Conservation (phyloP, 2,113 vertebrate genomes). For the Pollachius pollachius region DNA sequence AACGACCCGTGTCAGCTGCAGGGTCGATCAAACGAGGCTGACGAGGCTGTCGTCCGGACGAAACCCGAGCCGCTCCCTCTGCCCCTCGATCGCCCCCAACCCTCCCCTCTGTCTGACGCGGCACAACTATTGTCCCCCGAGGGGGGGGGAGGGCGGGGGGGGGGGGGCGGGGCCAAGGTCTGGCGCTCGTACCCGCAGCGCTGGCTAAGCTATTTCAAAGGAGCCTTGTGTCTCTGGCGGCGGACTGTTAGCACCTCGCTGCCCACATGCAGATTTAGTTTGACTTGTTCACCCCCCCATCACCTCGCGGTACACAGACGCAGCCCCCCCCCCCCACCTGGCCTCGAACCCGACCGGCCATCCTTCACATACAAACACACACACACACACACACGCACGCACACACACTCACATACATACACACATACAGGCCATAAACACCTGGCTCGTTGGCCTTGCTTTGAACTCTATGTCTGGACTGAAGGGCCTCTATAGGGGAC, state of each 20-base stretch:
- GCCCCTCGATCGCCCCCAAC: slow-evolving; percentile 6
- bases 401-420: too few relatives aligned
- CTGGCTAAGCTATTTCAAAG: slow-evolving; percentile 71
- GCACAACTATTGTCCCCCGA: slow-evolving; percentile 24
- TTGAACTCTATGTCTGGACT: too few relatives aligned
- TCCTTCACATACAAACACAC: too few relatives aligned
- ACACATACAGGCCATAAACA: too few relatives aligned
- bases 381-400: too few relatives aligned
- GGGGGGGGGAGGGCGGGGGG: slow-evolving; percentile 26
- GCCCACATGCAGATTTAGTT: slow-evolving; percentile 29
- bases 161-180: slow-evolving; percentile 42
- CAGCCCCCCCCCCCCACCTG: too few relatives aligned
- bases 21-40: slow-evolving; percentile 20
- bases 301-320: not conserved
- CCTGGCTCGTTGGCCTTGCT: too few relatives aligned
- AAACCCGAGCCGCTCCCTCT: slow-evolving; percentile 15
- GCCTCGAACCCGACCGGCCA: too few relatives aligned
- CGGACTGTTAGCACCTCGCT: slow-evolving; percentile 57
- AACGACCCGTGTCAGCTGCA: slow-evolving; percentile 9
- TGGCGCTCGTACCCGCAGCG: slow-evolving; percentile 32
- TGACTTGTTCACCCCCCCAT: not conserved
- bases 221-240: slow-evolving; percentile 66
- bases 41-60: slow-evolving; percentile 21
- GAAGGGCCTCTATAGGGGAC: too few relatives aligned
- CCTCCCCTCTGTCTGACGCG: slow-evolving; percentile 31